These are phyloP conservation scores for Lochmaea capreae DNA, from an alignment of 2,888 invertebrate genomes.

Conservation along the genomic window DNA sequence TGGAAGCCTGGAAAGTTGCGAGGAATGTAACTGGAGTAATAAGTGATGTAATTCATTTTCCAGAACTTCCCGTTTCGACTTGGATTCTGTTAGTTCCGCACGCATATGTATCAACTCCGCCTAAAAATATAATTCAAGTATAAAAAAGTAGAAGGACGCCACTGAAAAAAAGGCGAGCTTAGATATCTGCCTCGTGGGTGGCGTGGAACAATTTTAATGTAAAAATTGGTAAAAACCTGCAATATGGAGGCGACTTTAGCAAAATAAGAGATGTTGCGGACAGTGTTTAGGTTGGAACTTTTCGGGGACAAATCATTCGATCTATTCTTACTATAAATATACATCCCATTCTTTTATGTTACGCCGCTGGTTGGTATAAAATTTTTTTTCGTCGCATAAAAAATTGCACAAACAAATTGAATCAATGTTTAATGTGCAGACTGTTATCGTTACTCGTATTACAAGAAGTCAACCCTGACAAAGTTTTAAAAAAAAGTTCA, in stretches of 20 bases:
- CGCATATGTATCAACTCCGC: conserved; percentile 83
- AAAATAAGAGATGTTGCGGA: too few species aligned
- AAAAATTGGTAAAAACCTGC: too few species aligned
- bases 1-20: conserved; percentile 70
- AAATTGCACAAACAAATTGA: not conserved
- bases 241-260: too few species aligned
- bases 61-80: conserved; percentile 71
- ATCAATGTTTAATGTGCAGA: not conserved
- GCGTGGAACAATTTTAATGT: too few species aligned
- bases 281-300: too few species aligned
- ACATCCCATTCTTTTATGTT: not conserved
- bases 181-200: too few species aligned
- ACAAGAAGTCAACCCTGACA: not conserved
- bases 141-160: not conserved
- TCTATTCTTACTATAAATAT: not conserved
- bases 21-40: conserved; percentile 72
- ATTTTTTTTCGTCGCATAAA: not conserved
- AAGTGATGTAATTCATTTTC: conserved; percentile 74
- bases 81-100: conserved; percentile 78
- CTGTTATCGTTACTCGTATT: not conserved
- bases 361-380: not conserved
- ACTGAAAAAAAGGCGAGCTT: not conserved
- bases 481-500: not conserved
- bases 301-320: too few species aligned
- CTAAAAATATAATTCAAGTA: conserved; percentile 62